Evolutionary conservation across 2,113 vertebrate genomes (phyloP).

Genomic region (Pollachius pollachius): DNA sequence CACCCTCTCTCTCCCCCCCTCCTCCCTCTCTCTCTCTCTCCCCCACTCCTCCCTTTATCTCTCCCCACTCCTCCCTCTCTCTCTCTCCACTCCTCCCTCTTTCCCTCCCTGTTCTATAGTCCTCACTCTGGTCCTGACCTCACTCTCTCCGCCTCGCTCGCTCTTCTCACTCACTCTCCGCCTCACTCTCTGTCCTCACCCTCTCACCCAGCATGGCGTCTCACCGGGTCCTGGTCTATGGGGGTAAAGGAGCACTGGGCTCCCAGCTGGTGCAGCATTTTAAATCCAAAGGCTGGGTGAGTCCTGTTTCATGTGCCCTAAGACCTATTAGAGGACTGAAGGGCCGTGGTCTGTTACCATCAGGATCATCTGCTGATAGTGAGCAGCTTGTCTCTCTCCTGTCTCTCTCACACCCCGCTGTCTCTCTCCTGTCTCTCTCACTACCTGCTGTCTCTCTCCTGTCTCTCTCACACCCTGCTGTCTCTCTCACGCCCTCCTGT

Average conservation of each 20-base stretch:
- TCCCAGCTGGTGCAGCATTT: constrained; percentile 83
- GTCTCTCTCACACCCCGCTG: neutral
- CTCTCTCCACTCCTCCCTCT: neutral
- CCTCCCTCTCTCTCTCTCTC: neutral
- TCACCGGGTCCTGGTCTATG: constrained; percentile 83
- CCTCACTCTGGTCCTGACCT: no score
- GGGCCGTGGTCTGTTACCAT: no score
- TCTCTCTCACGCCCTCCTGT: neutral
- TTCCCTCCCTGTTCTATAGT: no score
- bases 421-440: no score
- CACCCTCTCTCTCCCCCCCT: constrained; percentile 1
- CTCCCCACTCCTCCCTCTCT: constrained; percentile 5
- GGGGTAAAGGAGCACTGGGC: constrained; percentile 85
- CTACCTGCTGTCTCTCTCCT: no score
- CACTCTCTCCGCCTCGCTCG: no score
- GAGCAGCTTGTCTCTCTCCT: no score
- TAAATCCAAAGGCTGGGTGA: constrained; percentile 85
- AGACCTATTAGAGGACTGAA: neutral
- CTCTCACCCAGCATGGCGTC: constrained; percentile 53
- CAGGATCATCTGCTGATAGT: no score
- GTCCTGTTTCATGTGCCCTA: neutral
- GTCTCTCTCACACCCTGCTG: neutral
- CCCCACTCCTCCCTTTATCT: neutral
- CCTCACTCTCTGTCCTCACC: neutral
- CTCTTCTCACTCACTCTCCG: constrained; percentile 1